A percentile compares a stretch with the other conserved stretches of the same genome.
Conservation (phyloP, 2,113 vertebrate genomes). For the Sardina pilchardus region DNA sequence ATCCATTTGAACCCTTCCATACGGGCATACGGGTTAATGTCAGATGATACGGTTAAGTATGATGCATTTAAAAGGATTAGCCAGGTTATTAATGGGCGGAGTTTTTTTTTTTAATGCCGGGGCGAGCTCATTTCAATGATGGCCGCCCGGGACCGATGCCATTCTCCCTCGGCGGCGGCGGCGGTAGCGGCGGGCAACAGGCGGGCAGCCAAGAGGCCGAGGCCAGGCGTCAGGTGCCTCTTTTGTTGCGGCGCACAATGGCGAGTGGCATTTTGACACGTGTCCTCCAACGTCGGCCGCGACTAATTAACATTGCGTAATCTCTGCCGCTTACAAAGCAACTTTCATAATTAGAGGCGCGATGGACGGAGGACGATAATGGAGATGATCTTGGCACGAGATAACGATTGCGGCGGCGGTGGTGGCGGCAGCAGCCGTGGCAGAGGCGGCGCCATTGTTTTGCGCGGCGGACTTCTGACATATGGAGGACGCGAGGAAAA, state of each 20-base stretch:
- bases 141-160: background rate
- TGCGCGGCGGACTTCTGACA: conserved; percentile 66
- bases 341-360: conserved; percentile 76
- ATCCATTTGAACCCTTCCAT: conserved; percentile 48
- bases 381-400: conserved; percentile 60
- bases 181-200: background rate
- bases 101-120: conserved; percentile 9
- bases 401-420: conserved; percentile 63
- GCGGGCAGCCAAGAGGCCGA: background rate
- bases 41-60: conserved; percentile 54
- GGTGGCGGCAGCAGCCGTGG: conserved; percentile 55
- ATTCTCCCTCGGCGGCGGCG: conserved; percentile 11
- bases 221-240: conserved; percentile 20
- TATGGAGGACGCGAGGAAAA: conserved; percentile 62
- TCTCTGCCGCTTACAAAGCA: conserved; percentile 74
- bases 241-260: conserved; percentile 53
- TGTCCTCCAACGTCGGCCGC: conserved; percentile 44
- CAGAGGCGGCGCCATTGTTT: conserved; percentile 58
- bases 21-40: conserved; percentile 52
- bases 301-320: conserved; percentile 71
- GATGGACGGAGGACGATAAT: conserved; percentile 67
- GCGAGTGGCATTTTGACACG: conserved; percentile 66
- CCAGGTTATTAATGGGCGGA: conserved; percentile 50
- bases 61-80: conserved; percentile 56
- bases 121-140: background rate